Conservation (phyloP, 2,888 invertebrate genomes). For the Troides helena region DNA sequence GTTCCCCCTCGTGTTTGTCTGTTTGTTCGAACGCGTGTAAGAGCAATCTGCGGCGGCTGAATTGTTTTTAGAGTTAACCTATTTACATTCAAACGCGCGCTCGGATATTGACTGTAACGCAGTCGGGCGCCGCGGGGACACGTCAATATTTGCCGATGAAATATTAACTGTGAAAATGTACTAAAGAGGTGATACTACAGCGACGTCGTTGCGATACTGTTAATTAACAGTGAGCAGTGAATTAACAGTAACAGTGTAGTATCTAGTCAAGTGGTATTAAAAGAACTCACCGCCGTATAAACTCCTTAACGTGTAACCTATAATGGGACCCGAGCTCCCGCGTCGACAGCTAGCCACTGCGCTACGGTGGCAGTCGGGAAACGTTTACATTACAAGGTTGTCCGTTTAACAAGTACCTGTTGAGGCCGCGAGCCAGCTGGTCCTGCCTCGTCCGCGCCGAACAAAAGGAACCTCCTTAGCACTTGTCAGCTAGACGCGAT, state of each 20-base stretch:
- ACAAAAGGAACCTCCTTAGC: background rate
- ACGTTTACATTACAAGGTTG: no score
- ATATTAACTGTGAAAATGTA: no score
- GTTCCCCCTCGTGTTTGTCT: constrained; percentile 38
- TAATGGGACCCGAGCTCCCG: background rate
- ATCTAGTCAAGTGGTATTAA: no score
- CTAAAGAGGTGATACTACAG: no score
- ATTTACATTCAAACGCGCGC: constrained; percentile 30
- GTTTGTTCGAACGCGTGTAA: constrained; percentile 39
- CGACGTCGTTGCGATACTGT: no score
- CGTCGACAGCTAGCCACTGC: background rate
- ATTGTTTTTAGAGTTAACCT: constrained; percentile 36
- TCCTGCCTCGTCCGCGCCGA: background rate
- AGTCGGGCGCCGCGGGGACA: background rate
- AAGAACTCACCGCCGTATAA: no score
- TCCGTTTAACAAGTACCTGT: no score
- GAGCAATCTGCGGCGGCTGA: constrained; percentile 37
- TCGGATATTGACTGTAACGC: constrained; percentile 23
- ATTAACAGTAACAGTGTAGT: no score
- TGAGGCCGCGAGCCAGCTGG: background rate
- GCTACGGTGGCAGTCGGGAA: background rate
- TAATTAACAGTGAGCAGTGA: no score
- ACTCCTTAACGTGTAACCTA: no score
- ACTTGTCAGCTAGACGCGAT: constrained; percentile 29
- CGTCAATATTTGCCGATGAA: no score